Percentiles rank a stretch among this genome's conserved stretches.
phyloP scores from a whole-genome alignment of 2,888 invertebrate species.

The Xanthia icteritia region DNA sequence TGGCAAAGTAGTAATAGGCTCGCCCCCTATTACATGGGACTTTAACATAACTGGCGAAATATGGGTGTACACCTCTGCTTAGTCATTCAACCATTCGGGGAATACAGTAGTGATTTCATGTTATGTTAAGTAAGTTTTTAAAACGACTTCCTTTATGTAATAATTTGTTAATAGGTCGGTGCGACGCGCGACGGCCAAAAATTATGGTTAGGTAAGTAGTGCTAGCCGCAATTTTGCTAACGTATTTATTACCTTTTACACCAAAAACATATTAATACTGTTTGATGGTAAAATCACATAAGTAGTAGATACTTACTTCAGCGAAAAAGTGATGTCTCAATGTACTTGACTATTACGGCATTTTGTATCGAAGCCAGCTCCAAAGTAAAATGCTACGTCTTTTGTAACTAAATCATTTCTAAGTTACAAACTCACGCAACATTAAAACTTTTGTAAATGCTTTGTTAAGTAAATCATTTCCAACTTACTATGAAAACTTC shows the following conservation, averaged over 20 bases:
- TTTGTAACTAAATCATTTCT: background rate
- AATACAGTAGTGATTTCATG: background rate
- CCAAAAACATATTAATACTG: no score
- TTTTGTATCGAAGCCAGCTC: background rate
- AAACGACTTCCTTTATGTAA: background rate
- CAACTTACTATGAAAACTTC: slow-evolving; percentile 21
- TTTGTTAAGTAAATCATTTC: slow-evolving; percentile 13
- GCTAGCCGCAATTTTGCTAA: background rate
- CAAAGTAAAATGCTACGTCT: background rate
- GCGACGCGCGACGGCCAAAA: no score
- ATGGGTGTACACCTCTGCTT: background rate
- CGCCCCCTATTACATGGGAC: no score
- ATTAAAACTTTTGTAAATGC: slow-evolving; percentile 13
- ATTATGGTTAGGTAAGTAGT: background rate
- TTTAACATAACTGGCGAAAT: background rate
- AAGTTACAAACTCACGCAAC: background rate
- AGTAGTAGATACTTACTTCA: background rate
- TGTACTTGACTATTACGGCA: background rate
- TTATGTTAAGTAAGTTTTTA: no score
- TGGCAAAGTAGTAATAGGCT: background rate
- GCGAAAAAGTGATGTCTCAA: background rate
- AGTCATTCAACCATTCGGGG: background rate
- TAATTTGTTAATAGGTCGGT: background rate
- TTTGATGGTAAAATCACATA: background rate
- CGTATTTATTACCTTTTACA: background rate